Base-by-base conservation (phyloP, 2,888 invertebrate genomes). In the Tribolium freemani region DNA sequence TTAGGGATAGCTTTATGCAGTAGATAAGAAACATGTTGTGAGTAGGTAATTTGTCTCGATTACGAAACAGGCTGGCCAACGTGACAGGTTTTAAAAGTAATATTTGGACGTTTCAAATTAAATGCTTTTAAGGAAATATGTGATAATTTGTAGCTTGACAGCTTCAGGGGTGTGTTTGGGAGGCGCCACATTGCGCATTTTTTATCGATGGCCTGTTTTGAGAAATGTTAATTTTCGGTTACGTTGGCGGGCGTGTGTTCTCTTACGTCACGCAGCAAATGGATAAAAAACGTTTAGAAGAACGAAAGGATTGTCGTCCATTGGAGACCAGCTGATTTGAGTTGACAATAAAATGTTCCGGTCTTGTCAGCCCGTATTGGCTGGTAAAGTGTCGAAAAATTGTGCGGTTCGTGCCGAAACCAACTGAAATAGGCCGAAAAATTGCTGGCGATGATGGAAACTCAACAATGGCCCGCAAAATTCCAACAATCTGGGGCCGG, bases 321-420 rank as follows among this genome's bases (percentile, higher is more conserved):
- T 85, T 84, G 84, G 81, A 83, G 83, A 84, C 85, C 86, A 86
- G 86, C 85, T 86, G 86, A 86, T 85, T 83, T 82, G 78, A 84
- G 83, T 85, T 85, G 85, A 84, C 85, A 85, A 84, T 84, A 85
- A 84, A 84, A 86, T 85, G 86, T 83, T 84, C 84, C 84, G 84
- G 84, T 84, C 76, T 77, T 71, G 75, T 77, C 79, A 76, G 77
- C 76, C 76, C 76, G 76, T 79, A 78, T 79, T 77, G 75, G 81
- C 81, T 79, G 81, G 78, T 81, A 83, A 82, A 82, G 82, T 82
- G 80, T 76, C 77, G 72, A 78, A 83, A 82, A 81, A 73, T 74
- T 72, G 80, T 81, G 79, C 71, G 73, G 76, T 75, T 76, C 69
- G 72, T 69, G 75, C 75, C 72, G 78, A 78, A 82, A 79, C 69